These are phyloP conservation scores for Scleropages formosus DNA, from an alignment of 2,797 vertebrate genomes.

Conservation along the genomic window DNA sequence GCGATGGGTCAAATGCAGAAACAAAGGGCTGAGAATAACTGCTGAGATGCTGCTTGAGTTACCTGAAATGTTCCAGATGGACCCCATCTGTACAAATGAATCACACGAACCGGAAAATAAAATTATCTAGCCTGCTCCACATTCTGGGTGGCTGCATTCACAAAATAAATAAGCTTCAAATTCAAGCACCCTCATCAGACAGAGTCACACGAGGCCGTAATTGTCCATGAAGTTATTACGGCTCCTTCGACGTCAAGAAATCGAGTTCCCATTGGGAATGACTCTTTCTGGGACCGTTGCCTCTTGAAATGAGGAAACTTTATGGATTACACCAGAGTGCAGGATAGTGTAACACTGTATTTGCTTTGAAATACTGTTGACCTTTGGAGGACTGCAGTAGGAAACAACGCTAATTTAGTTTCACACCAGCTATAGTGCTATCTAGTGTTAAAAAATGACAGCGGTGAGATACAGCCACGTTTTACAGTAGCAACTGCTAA, in stretches of 20 bases:
- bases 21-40: neutral
- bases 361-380: no score
- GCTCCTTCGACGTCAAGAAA: neutral
- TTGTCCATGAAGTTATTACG: neutral
- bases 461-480: no score
- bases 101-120: neutral
- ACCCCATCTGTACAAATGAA: neutral
- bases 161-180: neutral
- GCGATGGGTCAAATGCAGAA: neutral
- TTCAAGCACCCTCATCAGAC: conserved; percentile 12
- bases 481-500: no score
- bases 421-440: neutral
- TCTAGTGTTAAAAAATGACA: neutral
- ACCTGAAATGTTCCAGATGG: neutral
- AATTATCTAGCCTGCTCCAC: neutral
- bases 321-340: neutral
- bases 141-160: neutral
- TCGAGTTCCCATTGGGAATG: no score
- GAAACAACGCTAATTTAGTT: neutral
- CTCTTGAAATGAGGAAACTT: neutral
- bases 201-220: neutral
- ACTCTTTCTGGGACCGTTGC: neutral
- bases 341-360: neutral
- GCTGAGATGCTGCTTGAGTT: neutral
- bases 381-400: no score